These are phyloP conservation scores for Proisotoma minuta DNA, from an alignment of 2,888 invertebrate species.

Conservation along the genomic window DNA sequence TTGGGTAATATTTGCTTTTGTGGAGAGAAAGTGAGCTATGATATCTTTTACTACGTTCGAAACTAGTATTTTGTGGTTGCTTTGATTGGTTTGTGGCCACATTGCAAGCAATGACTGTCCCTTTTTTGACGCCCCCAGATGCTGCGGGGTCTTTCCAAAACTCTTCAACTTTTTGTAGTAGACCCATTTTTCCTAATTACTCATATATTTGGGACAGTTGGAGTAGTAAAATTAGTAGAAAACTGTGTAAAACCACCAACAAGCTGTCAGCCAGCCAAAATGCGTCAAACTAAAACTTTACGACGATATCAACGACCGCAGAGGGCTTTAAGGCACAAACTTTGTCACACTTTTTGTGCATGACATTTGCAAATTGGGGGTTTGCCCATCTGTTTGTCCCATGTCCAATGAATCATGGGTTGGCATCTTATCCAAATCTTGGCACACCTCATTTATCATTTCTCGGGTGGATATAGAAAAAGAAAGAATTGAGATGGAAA, in stretches of 20 bases:
- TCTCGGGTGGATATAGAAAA: background rate
- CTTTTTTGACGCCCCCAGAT: background rate
- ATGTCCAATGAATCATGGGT: background rate
- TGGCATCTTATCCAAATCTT: background rate
- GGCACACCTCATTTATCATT: background rate
- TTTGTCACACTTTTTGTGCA: too few species aligned
- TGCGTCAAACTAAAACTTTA: too few species aligned
- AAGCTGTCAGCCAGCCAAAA: too few species aligned
- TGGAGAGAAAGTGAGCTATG: constrained; percentile 36
- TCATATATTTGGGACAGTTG: too few species aligned
- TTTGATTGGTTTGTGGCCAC: background rate
- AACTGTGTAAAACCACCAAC: too few species aligned
- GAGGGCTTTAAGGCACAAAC: too few species aligned
- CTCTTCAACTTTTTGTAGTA: constrained; percentile 8
- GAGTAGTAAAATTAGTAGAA: too few species aligned
- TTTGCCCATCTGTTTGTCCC: background rate
- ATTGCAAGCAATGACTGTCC: background rate
- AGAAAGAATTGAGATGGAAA: constrained; percentile 14
- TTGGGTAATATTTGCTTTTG: too few species aligned
- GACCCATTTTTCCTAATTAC: background rate
- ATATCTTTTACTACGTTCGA: constrained; percentile 30
- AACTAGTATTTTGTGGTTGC: constrained; percentile 3
- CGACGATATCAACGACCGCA: too few species aligned
- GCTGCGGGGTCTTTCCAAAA: constrained; percentile 11
- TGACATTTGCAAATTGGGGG: constrained; percentile 4